Evolutionary conservation across 2,888 invertebrate genomes (phyloP), one percentile per base, ranked within the genome.

Genomic region (Blomia tropicalis): DNA sequence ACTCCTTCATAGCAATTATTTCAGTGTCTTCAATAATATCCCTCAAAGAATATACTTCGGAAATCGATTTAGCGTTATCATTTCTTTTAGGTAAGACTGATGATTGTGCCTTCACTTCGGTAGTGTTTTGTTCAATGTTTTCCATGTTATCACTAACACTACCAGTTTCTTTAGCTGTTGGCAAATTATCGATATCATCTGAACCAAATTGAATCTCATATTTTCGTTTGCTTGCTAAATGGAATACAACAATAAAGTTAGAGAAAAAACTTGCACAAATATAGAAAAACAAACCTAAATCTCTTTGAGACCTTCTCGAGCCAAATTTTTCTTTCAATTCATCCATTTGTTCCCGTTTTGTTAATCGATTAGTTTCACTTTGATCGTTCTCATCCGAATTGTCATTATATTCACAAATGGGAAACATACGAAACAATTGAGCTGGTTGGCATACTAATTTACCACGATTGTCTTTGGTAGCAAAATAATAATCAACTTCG

Each of bases 291-390:
- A 3, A 3, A 56, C 56, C 29, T 36, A 56, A 56, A 27, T 43
- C 43, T 58, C 62, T 58, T 32, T 58, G 62, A 4, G 58, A 43
- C 44, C 25, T 58, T 58, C 58, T 27, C 19, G 62, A 62, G 2
- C 62, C 62, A 43, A 62, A 62, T 41, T 62, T 62, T 30, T 43
- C 58, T 32, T 62, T 62, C 58, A 62, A 31, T 59, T 62, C 62
- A 23, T 62, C 62, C 44, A 62, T n/a, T 27, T 62, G 62, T 47
- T 62, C 58, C 22, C 58, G 30, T 23, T 19, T 14, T 22, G 62
- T 32, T 4, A 62, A 43, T 14, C 44, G 47, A 3, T 27, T 27
- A 27, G n/a, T 51, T 27, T 51, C 51, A 27, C 22, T 22, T 3
- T 2, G 17, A n/a, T 56, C 29, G 11, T n/a, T 2, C 17, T 23